phyloP scores from a whole-genome alignment of 64 coral and sea anemone species.

The Dendrophyllia cribrosa region DNA sequence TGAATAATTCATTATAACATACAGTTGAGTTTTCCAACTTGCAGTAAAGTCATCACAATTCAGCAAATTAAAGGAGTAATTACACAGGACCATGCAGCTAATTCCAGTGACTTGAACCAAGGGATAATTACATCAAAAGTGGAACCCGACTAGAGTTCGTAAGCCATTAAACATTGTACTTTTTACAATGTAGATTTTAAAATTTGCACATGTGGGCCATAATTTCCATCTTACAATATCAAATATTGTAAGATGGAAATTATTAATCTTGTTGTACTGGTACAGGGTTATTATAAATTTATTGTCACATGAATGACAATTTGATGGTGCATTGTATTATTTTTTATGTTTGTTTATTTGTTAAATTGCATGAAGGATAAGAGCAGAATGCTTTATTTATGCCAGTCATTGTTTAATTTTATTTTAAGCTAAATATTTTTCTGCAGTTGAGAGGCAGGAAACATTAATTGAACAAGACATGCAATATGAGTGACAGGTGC shows the following conservation, averaged over 20 bases:
- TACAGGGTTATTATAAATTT: no score
- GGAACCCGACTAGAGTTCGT: not conserved
- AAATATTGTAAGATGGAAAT: not conserved
- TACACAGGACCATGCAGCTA: not conserved
- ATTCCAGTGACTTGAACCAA: not conserved
- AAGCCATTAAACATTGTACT: not conserved
- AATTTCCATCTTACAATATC: not conserved
- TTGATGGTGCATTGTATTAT: no score
- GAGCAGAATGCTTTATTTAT: no score
- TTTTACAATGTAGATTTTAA: conserved; percentile 7
- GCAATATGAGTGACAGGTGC: no score
- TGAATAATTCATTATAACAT: conserved; percentile 13
- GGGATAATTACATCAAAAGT: not conserved
- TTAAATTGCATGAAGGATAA: no score
- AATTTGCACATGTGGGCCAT: not conserved
- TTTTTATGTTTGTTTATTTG: no score
- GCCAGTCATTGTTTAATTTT: no score
- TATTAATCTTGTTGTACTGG: not conserved
- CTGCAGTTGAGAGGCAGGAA: no score
- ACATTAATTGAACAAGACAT: no score
- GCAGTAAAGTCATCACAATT: not conserved
- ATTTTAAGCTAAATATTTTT: no score
- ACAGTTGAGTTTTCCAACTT: not conserved
- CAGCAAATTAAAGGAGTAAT: not conserved
- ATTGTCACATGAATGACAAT: no score